Conservation (phyloP, 2,113 vertebrate species). For the Donacobius atricapilla region DNA sequence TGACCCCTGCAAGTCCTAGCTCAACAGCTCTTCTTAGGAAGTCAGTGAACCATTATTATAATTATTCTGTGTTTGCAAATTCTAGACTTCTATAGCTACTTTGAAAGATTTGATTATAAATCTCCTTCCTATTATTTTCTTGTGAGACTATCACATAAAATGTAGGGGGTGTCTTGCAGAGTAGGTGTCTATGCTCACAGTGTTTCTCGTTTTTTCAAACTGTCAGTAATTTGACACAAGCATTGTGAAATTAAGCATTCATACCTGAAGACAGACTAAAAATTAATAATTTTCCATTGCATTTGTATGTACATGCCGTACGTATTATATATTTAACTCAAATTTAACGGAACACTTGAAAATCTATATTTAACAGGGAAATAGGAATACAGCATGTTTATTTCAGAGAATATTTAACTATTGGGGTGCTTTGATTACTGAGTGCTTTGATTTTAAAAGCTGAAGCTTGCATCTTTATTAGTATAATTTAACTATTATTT, state of each 20-base stretch:
- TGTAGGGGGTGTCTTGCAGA: neutral
- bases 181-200: neutral
- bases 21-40: neutral
- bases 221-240: neutral
- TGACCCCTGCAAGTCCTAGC: neutral
- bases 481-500: slow-evolving; percentile 57
- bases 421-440: slow-evolving; percentile 54
- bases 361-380: slow-evolving; percentile 61
- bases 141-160: neutral
- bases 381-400: slow-evolving; percentile 13
- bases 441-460: slow-evolving; percentile 53
- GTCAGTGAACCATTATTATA: neutral
- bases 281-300: slow-evolving; percentile 42
- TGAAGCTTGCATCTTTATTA: slow-evolving; percentile 57
- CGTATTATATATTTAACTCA: slow-evolving; percentile 32
- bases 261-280: slow-evolving; percentile 28
- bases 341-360: slow-evolving; percentile 49
- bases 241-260: slow-evolving; percentile 44
- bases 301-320: slow-evolving; percentile 37
- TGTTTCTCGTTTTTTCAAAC: neutral
- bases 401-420: slow-evolving; percentile 41
- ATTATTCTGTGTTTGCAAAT: neutral
- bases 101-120: neutral
- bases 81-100: neutral
- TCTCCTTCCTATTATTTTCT: neutral